These are phyloP conservation scores for Olivierus martensii DNA, from an alignment of 1,140 invertebrate genomes.

Conservation along the genomic window DNA sequence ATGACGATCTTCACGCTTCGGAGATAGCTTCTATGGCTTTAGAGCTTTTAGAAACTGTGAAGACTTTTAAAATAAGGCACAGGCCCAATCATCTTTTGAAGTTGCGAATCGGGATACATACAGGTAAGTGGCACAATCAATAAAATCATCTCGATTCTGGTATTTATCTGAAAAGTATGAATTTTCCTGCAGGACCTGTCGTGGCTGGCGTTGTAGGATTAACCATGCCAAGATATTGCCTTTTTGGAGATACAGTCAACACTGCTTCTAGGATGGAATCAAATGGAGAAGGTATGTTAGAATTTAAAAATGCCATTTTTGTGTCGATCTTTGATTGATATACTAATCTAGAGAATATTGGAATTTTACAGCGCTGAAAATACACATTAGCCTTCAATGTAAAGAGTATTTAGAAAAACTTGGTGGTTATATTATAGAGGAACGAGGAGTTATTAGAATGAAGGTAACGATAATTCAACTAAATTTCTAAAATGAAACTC, in stretches of 20 bases:
- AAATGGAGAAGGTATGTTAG: constrained; percentile 60
- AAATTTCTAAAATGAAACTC: too few species aligned
- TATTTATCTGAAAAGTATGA: too few species aligned
- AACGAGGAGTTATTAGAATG: constrained; percentile 47
- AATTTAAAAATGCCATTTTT: constrained; percentile 22
- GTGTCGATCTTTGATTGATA: too few species aligned
- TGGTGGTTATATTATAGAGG: constrained; percentile 63
- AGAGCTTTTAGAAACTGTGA: constrained; percentile 73
- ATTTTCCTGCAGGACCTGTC: constrained; percentile 38
- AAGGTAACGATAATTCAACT: too few species aligned
- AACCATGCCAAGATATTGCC: constrained; percentile 57
- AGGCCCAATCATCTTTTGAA: constrained; percentile 78
- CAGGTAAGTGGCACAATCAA: constrained; percentile 42
- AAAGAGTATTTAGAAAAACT: constrained; percentile 63
- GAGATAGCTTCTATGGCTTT: constrained; percentile 95
- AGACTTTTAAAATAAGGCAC: constrained; percentile 80
- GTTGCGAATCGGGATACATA: constrained; percentile 86
- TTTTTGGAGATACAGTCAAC: constrained; percentile 29
- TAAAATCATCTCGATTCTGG: background rate
- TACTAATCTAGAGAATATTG: too few species aligned
- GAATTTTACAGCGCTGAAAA: constrained; percentile 44
- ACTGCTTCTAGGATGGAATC: constrained; percentile 77
- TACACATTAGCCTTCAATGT: constrained; percentile 79
- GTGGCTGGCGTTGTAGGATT: constrained; percentile 88
- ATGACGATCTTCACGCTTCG: constrained; percentile 77